Percentiles rank a stretch among this genome's conserved stretches.
phyloP scores from a whole-genome alignment of 2,113 vertebrate species.

The Chamaea fasciata region DNA sequence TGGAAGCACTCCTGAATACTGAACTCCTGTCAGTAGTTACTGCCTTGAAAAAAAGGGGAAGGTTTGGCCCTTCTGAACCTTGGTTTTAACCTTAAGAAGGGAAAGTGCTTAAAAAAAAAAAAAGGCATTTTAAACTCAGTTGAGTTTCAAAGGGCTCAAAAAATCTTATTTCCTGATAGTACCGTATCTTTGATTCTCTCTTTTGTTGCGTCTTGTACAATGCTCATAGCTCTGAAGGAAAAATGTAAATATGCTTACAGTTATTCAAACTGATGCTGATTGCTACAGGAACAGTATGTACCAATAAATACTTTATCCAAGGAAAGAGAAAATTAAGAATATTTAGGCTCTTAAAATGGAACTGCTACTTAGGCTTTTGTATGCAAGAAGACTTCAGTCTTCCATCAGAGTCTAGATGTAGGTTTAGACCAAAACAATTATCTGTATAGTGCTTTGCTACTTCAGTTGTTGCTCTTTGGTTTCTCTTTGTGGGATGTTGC shows the following conservation, averaged over 20 bases:
- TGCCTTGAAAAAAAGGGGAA: neutral
- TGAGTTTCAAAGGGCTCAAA: neutral
- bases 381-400: neutral
- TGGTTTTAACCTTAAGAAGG: neutral
- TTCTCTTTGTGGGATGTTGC: neutral
- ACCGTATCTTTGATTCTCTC: neutral
- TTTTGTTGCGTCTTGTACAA: neutral
- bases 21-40: neutral
- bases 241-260: neutral
- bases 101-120: neutral
- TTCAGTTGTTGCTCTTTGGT: neutral
- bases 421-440: neutral
- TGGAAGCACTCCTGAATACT: neutral
- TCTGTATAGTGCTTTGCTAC: neutral
- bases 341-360: neutral
- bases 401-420: neutral
- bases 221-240: neutral
- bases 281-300: neutral
- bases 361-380: neutral
- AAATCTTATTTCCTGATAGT: neutral
- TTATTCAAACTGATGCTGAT: neutral
- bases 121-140: neutral
- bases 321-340: neutral
- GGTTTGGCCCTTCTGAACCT: neutral
- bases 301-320: neutral